Evolutionary conservation across 2,113 vertebrate species (phyloP).

Genomic region (Megaptera novaeangliae): DNA sequence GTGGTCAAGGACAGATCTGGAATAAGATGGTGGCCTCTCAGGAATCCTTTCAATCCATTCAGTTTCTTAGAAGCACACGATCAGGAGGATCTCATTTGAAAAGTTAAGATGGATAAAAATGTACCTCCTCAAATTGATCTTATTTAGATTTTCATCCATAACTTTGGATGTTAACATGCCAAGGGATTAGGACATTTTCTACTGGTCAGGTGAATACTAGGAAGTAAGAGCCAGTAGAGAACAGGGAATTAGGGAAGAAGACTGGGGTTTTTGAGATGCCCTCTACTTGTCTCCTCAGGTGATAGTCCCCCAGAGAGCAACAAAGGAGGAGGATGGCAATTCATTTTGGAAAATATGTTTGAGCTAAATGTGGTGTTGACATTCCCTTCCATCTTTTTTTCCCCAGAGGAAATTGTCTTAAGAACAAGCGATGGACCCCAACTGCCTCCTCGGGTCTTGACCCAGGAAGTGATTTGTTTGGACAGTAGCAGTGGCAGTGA

Average conservation of each 20-base stretch:
- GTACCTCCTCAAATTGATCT: neutral
- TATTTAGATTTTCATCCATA: neutral
- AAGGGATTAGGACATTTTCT: neutral
- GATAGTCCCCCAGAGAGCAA: neutral
- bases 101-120: neutral
- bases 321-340: neutral
- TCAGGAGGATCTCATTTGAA: neutral
- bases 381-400: neutral
- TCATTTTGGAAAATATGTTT: neutral
- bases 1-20: neutral
- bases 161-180: neutral
- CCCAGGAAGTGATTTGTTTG: slow-evolving; percentile 96
- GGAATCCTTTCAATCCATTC: neutral
- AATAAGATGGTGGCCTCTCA: neutral
- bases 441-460: slow-evolving; percentile 83
- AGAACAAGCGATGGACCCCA: slow-evolving; percentile 89
- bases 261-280: neutral
- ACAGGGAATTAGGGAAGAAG: neutral
- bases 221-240: neutral
- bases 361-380: neutral
- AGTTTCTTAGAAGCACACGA: neutral
- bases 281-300: neutral
- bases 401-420: slow-evolving; percentile 85
- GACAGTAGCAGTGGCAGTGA: slow-evolving; percentile 92
- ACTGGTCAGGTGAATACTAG: neutral